These are phyloP conservation scores for Chymomyza caudatula DNA, from an alignment of 2,888 invertebrate species.

Conservation along the genomic window DNA sequence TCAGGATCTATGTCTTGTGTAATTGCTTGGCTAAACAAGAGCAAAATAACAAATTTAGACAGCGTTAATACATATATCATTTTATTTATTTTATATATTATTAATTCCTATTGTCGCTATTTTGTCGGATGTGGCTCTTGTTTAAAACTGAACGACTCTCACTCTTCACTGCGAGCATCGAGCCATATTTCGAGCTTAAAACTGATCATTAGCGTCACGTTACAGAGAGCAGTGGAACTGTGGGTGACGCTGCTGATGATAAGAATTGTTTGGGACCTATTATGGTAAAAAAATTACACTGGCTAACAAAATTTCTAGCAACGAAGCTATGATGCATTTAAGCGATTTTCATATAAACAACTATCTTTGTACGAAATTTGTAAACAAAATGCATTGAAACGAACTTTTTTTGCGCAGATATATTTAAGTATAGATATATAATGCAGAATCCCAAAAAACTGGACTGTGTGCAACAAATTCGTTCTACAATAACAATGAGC, in stretches of 20 bases:
- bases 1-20: slow-evolving; percentile 63
- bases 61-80: slow-evolving; percentile 21
- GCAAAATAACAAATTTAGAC: slow-evolving; percentile 14
- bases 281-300: background rate
- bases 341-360: no score
- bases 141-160: slow-evolving; percentile 41
- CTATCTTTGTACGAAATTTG: no score
- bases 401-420: no score
- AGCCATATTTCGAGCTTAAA: background rate
- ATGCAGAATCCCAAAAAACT: no score
- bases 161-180: background rate
- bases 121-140: slow-evolving; percentile 26
- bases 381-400: no score
- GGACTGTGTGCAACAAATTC: no score
- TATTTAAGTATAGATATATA: no score
- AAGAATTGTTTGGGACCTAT: slow-evolving; percentile 5
- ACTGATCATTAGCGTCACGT: background rate
- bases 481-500: no score
- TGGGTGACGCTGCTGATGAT: slow-evolving; percentile 2
- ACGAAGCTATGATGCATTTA: no score
- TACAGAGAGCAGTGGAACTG: background rate
- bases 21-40: slow-evolving; percentile 22
- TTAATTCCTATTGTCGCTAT: background rate
- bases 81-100: no score
- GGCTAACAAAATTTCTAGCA: no score